Base-by-base conservation (phyloP, 2,888 invertebrate genomes). In the Dioctria linearis region DNA sequence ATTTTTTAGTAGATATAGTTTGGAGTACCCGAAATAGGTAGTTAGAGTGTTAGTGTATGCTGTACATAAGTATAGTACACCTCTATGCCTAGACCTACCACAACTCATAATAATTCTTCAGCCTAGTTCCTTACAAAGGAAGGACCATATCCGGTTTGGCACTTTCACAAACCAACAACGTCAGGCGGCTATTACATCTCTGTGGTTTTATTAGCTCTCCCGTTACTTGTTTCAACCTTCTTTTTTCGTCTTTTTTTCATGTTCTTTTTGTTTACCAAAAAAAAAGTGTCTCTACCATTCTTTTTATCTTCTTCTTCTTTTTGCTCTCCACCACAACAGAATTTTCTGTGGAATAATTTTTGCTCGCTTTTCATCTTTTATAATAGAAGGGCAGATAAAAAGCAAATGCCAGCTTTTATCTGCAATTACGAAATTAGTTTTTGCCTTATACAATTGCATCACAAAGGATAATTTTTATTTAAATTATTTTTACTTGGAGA, bases 401-500 rank as follows among this genome's bases (percentile, higher is more conserved):
- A 25, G 39, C 39, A 61, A 61, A 37, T 61, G 61, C 39, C n/a
- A 5, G 54, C 9, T 71, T 71, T 71, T 71, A 71, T 71, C 25
- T 40, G 71, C 51, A 71, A 71, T 71, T 71, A 71, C 54, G 37
- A 51, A 57, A 71, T 71, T 71, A 49, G 39, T 39, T 25, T 46
- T 46, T 46, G 13, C 37, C 37, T 46, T 3, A 9, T 25, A 4
- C 25, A n/a, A 42, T 13, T n/a, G 25, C 67, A 46, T 25, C 37
- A 46, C 43, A 67, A 67, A 46, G 25, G 25, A 46, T 13, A 49
- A 37, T 25, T 67, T 4, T 49, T 49, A 5, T 37, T 46, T 2
- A 67, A 40, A 67, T 67, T 25, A 46, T 40, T 43, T 66, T 66
- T n/a, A n/a, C 5, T 5, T 13, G 42, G 3, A n/a, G 25, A 25